Percentiles rank a stretch among this genome's conserved stretches.
Evolutionary conservation across 2,113 vertebrate species (phyloP).

Genomic region (Cebus imitator): DNA sequence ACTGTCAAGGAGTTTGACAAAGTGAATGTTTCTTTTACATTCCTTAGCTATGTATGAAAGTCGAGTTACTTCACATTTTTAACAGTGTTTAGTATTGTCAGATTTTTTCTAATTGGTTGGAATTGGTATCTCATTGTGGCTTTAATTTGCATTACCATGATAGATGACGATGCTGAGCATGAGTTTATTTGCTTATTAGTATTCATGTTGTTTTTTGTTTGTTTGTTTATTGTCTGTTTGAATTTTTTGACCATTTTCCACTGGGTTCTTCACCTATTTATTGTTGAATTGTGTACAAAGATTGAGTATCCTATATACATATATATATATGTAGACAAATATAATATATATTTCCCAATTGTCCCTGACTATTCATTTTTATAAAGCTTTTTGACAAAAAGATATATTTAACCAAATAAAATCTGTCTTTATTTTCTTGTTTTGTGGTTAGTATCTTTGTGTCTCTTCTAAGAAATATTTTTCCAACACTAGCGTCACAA

Average conservation of each 20-base stretch:
- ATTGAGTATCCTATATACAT: background rate
- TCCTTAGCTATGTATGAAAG: background rate
- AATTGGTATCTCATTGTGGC: background rate
- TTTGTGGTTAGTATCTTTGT: background rate
- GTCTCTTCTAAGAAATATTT: background rate
- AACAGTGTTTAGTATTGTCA: background rate
- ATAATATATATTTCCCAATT: background rate
- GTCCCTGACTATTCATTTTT: background rate
- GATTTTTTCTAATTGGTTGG: background rate
- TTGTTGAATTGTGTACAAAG: background rate
- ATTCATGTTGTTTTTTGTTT: background rate
- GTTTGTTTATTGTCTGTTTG: background rate
- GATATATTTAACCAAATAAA: background rate
- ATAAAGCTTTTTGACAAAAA: background rate
- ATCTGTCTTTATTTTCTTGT: background rate
- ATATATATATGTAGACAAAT: background rate
- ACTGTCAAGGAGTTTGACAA: background rate
- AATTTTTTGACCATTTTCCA: background rate
- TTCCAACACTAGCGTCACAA: background rate
- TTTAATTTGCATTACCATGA: background rate
- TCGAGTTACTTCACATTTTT: background rate
- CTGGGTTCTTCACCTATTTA: background rate
- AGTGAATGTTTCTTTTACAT: background rate
- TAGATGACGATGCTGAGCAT: background rate
- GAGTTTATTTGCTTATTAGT: background rate